Base-by-base conservation (phyloP, 2,888 invertebrate genomes). In the Meghimatium bilineatum region DNA sequence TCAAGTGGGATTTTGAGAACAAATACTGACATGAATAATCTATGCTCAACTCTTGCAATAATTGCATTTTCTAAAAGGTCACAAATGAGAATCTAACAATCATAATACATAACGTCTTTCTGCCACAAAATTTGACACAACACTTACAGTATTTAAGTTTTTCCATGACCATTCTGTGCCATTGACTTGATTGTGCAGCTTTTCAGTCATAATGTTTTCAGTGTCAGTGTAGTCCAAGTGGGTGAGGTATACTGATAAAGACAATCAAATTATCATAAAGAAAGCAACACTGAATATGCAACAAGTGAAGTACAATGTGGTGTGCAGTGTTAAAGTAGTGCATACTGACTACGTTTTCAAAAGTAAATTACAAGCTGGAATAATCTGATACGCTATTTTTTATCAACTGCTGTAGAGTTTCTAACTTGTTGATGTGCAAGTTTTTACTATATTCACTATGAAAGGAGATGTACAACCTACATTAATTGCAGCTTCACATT, bases 91-190 rank as follows among this genome's bases (percentile, higher is more conserved):
- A 56, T 2, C 8, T 49, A 49, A 49, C 49, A 49, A 17, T 17
- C 49, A 49, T 49, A 17, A 49, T 49, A 12, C 17, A 49, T 56
- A 12, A 56, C 23, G 3, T 20, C 20, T 44, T 5, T 8, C 44
- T 44, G 12, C 5, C 12, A 44, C 5, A 44, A 44, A 12, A 44
- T 44, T 5, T n/a, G n/a, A 32, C 32, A 74, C 23, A 72, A 69
- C 10, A 88, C 91, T 90, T 85, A 93, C 93, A 14, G 99, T 99
- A 93, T 99, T 99, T 83, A 99, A 95, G 94, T 99, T 99, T 94
- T 99, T 99, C 99, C 99, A 99, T 17, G 99, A 99, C 97, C 99
- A 99, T 94, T 99, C 99, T 52, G 96, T 95, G 12, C 99, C 99
- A 94, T 98, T 98, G 5, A 99, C 99, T 95, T 99, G 99, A 94